Evolutionary conservation across 2,797 vertebrate species (phyloP).

Genomic region (Sarcoramphus papa): DNA sequence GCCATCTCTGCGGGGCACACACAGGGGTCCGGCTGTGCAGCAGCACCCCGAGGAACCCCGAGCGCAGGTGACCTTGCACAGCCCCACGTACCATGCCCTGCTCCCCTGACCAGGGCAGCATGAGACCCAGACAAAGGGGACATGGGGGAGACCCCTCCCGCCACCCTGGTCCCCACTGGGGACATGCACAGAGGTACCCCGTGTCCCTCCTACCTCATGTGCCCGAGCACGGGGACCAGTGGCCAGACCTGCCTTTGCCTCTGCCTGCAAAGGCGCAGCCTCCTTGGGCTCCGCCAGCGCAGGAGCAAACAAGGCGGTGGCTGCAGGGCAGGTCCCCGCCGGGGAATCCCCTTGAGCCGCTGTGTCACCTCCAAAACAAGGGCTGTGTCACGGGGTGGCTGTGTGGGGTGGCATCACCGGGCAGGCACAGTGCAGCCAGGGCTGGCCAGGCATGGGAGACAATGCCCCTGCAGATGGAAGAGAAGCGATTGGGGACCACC

Average conservation of each 20-base stretch:
- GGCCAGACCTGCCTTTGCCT: not conserved
- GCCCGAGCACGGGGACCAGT: not conserved
- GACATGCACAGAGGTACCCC: accelerated
- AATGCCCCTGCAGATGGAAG: not conserved
- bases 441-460: not conserved
- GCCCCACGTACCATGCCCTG: not conserved
- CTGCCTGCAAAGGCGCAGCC: not conserved
- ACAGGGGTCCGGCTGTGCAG: accelerated
- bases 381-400: not conserved
- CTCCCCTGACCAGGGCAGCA: not conserved
- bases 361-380: not conserved
- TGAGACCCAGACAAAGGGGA: not conserved
- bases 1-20: constrained; percentile 31
- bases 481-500: not conserved
- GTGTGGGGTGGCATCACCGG: not conserved
- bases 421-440: not conserved
- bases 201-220: not conserved
- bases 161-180: not conserved
- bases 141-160: not conserved
- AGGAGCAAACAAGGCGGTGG: not conserved
- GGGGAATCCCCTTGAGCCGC: not conserved
- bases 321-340: not conserved
- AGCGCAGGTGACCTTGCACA: not conserved
- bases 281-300: not conserved
- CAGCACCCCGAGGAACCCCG: not conserved